Evolutionary conservation across 2,797 vertebrate species (phyloP).

Genomic region (Scleropages formosus): DNA sequence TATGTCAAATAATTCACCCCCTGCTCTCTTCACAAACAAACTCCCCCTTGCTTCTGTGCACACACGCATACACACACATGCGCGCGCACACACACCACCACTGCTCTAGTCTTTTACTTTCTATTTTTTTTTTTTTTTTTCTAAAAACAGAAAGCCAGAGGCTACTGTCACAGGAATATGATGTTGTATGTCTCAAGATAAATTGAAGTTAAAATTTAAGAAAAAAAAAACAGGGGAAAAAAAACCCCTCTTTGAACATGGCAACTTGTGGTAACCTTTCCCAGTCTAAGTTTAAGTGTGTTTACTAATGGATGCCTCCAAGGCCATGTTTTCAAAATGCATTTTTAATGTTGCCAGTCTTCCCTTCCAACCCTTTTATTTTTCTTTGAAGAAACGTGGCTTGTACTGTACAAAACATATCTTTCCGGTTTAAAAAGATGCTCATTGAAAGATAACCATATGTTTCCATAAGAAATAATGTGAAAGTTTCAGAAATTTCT

Average conservation of each 20-base stretch:
- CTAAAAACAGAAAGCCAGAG: conserved; percentile 77
- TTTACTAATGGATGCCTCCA: conserved; percentile 72
- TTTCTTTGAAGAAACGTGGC: conserved; percentile 53
- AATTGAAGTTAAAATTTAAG: conserved; percentile 87
- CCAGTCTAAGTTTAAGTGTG: conserved; percentile 59
- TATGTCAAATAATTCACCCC: conserved; percentile 88
- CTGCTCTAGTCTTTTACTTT: conserved; percentile 33
- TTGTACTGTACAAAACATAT: conserved; percentile 43
- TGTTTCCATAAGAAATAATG: too few species aligned
- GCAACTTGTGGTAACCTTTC: conserved; percentile 69
- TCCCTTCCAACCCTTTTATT: conserved; percentile 28
- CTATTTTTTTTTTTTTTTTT: conserved; percentile 52
- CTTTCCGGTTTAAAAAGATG: too few species aligned
- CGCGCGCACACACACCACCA: conserved; percentile 22
- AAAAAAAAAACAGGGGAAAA: conserved; percentile 53
- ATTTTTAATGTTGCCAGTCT: conserved; percentile 48
- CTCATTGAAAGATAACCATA: too few species aligned
- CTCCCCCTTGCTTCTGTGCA: conserved; percentile 17
- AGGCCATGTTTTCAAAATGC: conserved; percentile 55
- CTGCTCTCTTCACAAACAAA: conserved; percentile 51
- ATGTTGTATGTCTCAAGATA: conserved; percentile 86
- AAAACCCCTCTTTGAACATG: conserved; percentile 59
- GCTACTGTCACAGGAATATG: conserved; percentile 87
- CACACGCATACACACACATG: conserved; percentile 36
- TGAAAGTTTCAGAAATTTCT: too few species aligned